Conservation (phyloP, 2,113 vertebrate species). For the Xiphias gladius region DNA sequence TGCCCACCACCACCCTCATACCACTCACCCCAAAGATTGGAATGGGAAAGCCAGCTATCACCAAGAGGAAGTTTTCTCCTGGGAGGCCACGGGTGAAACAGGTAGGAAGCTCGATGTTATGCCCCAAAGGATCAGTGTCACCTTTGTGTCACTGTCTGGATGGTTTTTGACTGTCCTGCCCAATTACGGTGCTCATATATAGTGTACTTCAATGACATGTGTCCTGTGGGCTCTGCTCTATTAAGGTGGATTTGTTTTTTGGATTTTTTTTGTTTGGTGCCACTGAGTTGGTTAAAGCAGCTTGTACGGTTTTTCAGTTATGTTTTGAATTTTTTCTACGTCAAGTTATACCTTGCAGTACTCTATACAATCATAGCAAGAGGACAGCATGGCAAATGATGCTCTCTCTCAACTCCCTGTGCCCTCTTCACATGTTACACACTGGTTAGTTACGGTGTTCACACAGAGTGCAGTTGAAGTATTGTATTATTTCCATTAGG, state of each 20-base stretch:
- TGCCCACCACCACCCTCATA: conserved; percentile 89
- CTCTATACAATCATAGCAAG: neutral
- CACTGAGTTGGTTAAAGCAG: conserved; percentile 9
- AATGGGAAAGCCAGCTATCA: conserved; percentile 99
- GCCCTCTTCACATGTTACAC: conserved; percentile 4
- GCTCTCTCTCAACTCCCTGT: conserved; percentile 8
- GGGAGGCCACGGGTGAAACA: conserved; percentile 98
- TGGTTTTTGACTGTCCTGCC: conserved; percentile 13
- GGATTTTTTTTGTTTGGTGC: neutral
- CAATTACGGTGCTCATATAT: neutral
- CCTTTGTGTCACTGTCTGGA: conserved; percentile 4
- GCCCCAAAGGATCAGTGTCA: neutral
- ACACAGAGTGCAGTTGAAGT: conserved; percentile 10
- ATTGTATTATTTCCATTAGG: conserved; percentile 4
- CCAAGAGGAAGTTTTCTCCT: conserved; percentile 98
- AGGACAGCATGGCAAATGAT: conserved; percentile 10
- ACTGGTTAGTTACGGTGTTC: conserved; percentile 22
- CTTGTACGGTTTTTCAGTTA: conserved; percentile 14
- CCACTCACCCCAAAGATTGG: conserved; percentile 97
- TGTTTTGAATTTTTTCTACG: neutral
- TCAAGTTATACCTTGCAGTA: conserved; percentile 22
- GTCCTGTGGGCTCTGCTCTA: neutral
- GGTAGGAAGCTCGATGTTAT: conserved; percentile 84
- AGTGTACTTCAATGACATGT: neutral
- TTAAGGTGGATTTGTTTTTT: conserved; percentile 17